These are phyloP conservation scores for Hafferia zeledoni DNA, from an alignment of 2,797 vertebrate genomes.

Conservation along the genomic window DNA sequence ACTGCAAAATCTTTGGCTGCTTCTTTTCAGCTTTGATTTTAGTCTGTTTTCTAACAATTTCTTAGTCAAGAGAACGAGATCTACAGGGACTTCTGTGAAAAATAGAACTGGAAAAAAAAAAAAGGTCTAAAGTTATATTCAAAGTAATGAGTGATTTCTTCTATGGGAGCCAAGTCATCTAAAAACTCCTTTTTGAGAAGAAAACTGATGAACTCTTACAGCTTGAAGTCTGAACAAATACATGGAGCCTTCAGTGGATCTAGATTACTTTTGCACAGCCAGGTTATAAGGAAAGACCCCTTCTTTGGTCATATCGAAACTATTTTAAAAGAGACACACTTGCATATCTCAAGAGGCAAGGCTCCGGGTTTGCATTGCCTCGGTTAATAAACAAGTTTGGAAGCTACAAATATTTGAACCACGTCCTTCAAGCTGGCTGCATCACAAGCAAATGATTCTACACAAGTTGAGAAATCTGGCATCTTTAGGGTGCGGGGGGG, in stretches of 20 bases:
- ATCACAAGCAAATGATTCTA: conserved; percentile 29
- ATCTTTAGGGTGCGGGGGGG: not conserved
- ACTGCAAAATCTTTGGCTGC: not conserved
- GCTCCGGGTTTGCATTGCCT: not conserved
- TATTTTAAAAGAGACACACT: conserved; percentile 19
- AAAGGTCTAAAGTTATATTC: not conserved
- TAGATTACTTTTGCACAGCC: conserved; percentile 29
- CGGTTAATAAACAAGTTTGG: not conserved
- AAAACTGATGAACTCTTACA: conserved; percentile 26
- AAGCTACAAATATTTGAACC: conserved; percentile 16
- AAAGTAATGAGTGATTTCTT: not conserved
- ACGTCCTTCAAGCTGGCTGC: not conserved
- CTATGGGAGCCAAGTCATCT: not conserved
- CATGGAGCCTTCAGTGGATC: not conserved
- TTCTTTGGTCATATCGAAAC: not conserved
- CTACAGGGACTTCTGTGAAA: not conserved
- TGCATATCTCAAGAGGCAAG: not conserved
- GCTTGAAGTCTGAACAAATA: conserved; percentile 16
- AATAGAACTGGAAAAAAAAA: not conserved
- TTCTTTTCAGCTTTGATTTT: conserved; percentile 35
- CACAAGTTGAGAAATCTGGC: conserved; percentile 40
- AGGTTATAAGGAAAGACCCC: not conserved
- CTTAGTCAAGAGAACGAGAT: not conserved
- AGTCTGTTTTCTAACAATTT: not conserved
- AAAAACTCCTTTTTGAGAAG: conserved; percentile 25